A percentile compares a stretch with the other conserved stretches of the same genome.
Conservation (phyloP, 2,113 vertebrate species). For the Phaethornis superciliosus region DNA sequence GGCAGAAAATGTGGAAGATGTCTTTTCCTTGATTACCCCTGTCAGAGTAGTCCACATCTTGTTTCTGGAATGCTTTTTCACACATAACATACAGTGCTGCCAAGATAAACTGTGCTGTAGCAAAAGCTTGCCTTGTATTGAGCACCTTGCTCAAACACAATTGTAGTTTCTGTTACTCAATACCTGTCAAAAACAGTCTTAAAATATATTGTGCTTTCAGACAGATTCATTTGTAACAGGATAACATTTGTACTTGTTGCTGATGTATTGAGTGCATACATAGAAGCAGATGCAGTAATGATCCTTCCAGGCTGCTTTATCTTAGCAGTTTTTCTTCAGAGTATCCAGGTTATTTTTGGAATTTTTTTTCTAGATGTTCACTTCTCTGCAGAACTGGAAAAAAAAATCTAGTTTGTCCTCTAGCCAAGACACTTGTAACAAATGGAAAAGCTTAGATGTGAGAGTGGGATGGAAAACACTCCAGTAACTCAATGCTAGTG, state of each 20-base stretch:
- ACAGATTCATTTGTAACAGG: background rate
- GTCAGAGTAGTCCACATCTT: background rate
- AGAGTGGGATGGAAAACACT: background rate
- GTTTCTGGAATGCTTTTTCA: background rate
- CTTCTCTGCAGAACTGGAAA: background rate
- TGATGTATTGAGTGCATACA: background rate
- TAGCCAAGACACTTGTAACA: background rate
- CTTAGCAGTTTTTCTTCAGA: background rate
- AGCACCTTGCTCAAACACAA: background rate
- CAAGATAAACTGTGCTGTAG: background rate
- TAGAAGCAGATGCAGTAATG: background rate
- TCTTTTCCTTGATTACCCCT: background rate
- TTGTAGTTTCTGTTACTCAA: background rate
- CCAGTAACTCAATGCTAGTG: background rate
- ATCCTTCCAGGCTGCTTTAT: background rate
- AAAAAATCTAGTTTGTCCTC: background rate
- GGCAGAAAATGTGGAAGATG: background rate
- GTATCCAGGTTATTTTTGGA: background rate
- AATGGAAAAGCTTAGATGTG: background rate
- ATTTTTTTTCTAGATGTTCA: background rate
- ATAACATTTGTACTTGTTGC: background rate
- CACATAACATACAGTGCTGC: background rate
- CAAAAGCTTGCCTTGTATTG: background rate
- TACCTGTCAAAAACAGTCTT: background rate
- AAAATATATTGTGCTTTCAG: background rate